Percentiles rank a stretch among this genome's conserved stretches.
These are phyloP conservation scores for Papilio gigon DNA, from an alignment of 2,888 invertebrate species.

Conservation along the genomic window DNA sequence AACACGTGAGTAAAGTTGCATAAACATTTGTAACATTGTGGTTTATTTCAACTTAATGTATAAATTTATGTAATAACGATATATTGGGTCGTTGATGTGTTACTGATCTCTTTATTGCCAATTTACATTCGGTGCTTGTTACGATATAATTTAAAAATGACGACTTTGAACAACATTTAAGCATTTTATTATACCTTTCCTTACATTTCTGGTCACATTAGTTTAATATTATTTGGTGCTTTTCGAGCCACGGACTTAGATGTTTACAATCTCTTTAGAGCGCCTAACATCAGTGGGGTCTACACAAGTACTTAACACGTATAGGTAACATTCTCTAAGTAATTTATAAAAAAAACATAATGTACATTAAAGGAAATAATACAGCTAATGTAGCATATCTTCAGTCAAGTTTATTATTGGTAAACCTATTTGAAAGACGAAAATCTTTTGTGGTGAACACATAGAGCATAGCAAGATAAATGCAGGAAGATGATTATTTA, in stretches of 20 bases:
- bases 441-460: no score
- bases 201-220: not conserved
- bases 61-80: constrained; percentile 13
- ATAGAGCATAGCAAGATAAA: no score
- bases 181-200: not conserved
- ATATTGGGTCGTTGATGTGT: constrained; percentile 4
- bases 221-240: not conserved
- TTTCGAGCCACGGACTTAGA: not conserved
- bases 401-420: not conserved
- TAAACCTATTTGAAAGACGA: not conserved
- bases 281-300: no score
- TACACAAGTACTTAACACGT: no score
- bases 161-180: not conserved
- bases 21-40: constrained; percentile 1
- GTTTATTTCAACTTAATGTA: not conserved
- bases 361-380: not conserved
- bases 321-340: no score
- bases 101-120: constrained; percentile 18
- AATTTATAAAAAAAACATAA: no score
- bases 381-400: not conserved
- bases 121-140: not conserved
- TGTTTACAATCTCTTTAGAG: not conserved
- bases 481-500: no score
- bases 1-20: constrained; percentile 9
- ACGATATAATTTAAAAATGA: not conserved